Evolutionary conservation across 2,888 invertebrate species (phyloP), one percentile per base, ranked within the genome.

Genomic region (Bombylius discolor): DNA sequence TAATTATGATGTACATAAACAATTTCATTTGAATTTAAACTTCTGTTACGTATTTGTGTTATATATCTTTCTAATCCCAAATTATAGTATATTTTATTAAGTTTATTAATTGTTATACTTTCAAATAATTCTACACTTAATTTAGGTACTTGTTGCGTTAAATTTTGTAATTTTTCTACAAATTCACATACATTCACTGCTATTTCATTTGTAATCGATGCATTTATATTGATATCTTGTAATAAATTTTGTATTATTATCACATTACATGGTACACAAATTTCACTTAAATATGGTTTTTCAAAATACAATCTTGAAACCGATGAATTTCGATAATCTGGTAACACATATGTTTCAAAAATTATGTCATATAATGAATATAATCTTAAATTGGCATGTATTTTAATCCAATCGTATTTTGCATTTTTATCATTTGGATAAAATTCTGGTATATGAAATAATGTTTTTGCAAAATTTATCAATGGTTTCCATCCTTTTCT

Each of bases 141-240:
- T 23, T 23, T 23, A 23, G 23, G 23, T 23, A 23, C 23, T 23
- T 23, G 23, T 23, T 23, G 23, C 23, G 23, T 23, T 33, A 62
- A 60, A 36, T 56, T 52, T 1, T 59, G 60, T 9, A 62, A 31
- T 46, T 57, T 31, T 1, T 39, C 52, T 34, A 59, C 61, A 46
- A 62, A 62, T 7, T 54, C 48, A 23, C 59, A 52, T 31, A 59
- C 53, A 23, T 56, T 59, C 1, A 39, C 34, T 42, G 59, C 58
- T 13, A 58, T 50, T 36, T 13, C 8, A 39, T 48, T 51, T 5
- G 59, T 56, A 4, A 46, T 45, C 5, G 42, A 44, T 8, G 49
- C 33, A 5, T 55, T 11, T 23, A n/a, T 13, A 7, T 56, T 31
- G 5, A 58, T 34, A 6, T 34, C 14, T 12, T 45, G 23, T 11